Evolutionary conservation across 1,140 invertebrate species (phyloP), one percentile per base, ranked within the genome.

Genomic region (Oncopodura yosiiana): DNA sequence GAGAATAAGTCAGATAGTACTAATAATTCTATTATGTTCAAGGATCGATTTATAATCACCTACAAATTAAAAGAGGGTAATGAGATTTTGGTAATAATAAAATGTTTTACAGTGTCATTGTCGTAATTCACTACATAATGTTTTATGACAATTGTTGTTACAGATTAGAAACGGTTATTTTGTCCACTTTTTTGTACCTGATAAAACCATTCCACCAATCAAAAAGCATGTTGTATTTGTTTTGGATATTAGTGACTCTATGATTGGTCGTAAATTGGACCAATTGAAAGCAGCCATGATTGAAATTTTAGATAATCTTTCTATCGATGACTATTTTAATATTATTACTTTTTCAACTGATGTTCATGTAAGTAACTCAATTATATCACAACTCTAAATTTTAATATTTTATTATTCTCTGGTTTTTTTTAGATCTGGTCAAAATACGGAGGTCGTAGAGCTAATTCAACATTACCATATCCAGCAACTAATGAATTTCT

Each of bases 141-240:
- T n/a, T n/a, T n/a, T 24, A 41, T 26, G 16, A 32, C 9, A 32
- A 39, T 69, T 59, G 53, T 68, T 16, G 56, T 54, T 62, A 4
- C 68, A 81, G 78, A 72, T 83, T 6, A 77, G 80, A 46, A 79
- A 83, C 62, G 83, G 82, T 1, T 83, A 84, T 68, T 86, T 85
- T 68, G 81, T 85, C 1, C 82, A 85, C 63, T 84, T 82, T 71
- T 81, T 83, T 62, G 76, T 80, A 2, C 81, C 82, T 2, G 56
- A 64, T 18, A 29, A 27, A 24, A 66, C 66, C 16, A 68, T 82
- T 44, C 70, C 74, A 26, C 73, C 78, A 2, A 68, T 83, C 42
- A 74, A 71, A 24, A 83, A 83, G 66, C 78, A 83, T 60, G 80
- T 81, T 0, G 72, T 84, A 2, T 84, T 85, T 65, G 78, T 84